Evolutionary conservation across 2,888 invertebrate species (phyloP), one percentile per base, ranked within the genome.

Genomic region (Phania funesta): DNA sequence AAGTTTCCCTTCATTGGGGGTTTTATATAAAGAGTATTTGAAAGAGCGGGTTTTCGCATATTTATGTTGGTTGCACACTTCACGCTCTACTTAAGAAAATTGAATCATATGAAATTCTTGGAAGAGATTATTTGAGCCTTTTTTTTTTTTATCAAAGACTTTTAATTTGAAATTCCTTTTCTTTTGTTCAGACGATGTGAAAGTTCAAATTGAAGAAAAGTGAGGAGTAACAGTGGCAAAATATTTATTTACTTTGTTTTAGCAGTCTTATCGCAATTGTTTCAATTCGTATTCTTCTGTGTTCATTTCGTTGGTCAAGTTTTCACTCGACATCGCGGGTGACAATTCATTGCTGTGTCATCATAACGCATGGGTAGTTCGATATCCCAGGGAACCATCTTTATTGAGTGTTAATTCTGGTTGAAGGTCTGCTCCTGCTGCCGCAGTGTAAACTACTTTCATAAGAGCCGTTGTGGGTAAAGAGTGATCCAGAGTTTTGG

Each of bases 211-310:
- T n/a, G n/a, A n/a, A n/a, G n/a, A n/a, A n/a, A n/a, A n/a, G n/a
- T n/a, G n/a, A n/a, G n/a, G n/a, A n/a, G n/a, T n/a, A n/a, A n/a
- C n/a, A n/a, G n/a, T n/a, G 35, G n/a, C n/a, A 38, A 13, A 38
- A 13, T n/a, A 11, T n/a, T 38, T 35, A 9, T 9, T 11, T 11
- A n/a, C n/a, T 26, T 56, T 67, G 3, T 62, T 18, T 58, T 48
- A 58, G 41, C 82, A 82, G 82, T 82, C 82, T 82, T 75, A 78
- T 82, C 70, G 58, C 65, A 82, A 82, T 82, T 82, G 74, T 78
- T 82, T 82, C 50, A 78, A 70, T 78, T 82, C 82, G 44, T 70
- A 52, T 52, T 65, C 58, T 58, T 82, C 74, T 38, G 52, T 70
- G 8, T 44, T 16, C 24, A 29, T 32, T n/a, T 81, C 29, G 54